These are phyloP conservation scores for Tetragonisca angustula DNA, from an alignment of 2,888 invertebrate genomes.

Conservation along the genomic window DNA sequence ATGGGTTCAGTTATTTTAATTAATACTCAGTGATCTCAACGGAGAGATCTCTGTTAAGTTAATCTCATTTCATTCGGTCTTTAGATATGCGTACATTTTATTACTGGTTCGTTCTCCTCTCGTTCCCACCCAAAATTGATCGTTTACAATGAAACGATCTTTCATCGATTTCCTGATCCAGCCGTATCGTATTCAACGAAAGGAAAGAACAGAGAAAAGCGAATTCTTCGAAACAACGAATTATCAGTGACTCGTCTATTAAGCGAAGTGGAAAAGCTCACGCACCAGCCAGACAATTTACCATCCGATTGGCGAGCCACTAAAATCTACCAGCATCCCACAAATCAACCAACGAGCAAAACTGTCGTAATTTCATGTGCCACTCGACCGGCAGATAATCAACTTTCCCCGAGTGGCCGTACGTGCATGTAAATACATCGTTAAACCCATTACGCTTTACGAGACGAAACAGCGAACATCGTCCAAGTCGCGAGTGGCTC, in stretches of 20 bases:
- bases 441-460: neutral
- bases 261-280: neutral
- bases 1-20: too few species aligned
- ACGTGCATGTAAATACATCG: neutral
- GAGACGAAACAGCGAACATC: neutral
- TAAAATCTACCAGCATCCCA: neutral
- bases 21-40: too few species aligned
- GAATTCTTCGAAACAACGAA: neutral
- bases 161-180: neutral
- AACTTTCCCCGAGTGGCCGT: neutral
- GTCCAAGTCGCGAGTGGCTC: neutral
- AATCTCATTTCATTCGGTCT: neutral
- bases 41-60: neutral
- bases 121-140: neutral
- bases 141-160: neutral
- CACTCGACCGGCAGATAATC: neutral
- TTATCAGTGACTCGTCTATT: neutral
- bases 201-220: neutral
- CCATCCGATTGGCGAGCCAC: neutral
- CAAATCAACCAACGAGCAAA: neutral
- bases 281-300: neutral
- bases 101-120: neutral
- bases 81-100: neutral
- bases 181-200: neutral
- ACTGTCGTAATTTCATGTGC: neutral